These are phyloP conservation scores for Zeuzera pyrina DNA, from an alignment of 2,888 invertebrate species.

Conservation along the genomic window DNA sequence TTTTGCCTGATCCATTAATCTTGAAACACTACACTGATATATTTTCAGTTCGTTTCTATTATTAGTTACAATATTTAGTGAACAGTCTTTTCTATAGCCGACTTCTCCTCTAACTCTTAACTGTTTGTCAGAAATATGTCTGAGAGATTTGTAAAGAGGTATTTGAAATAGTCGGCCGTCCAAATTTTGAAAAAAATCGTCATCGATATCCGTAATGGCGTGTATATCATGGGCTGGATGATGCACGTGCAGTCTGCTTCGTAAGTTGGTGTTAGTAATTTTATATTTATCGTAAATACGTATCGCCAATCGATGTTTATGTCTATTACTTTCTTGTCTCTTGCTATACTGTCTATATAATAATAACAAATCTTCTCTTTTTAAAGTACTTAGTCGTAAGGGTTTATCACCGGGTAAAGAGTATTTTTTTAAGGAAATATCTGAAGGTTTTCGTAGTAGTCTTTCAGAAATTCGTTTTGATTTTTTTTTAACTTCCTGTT, in stretches of 20 bases:
- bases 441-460: conserved; percentile 17
- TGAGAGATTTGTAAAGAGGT: conserved; percentile 37
- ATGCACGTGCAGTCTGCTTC: conserved; percentile 27
- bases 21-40: conserved; percentile 56
- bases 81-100: conserved; percentile 57
- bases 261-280: conserved; percentile 29
- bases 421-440: conserved; percentile 21
- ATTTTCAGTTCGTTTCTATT: conserved; percentile 63
- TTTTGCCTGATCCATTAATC: conserved; percentile 65
- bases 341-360: conserved; percentile 37
- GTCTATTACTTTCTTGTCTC: conserved; percentile 26
- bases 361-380: conserved; percentile 32
- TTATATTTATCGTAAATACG: conserved; percentile 36
- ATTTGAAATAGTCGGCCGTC: conserved; percentile 27
- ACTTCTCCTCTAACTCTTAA: conserved; percentile 36
- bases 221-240: conserved; percentile 27
- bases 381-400: conserved; percentile 23
- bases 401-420: conserved; percentile 24
- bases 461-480: too few species aligned
- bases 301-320: conserved; percentile 26
- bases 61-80: conserved; percentile 69
- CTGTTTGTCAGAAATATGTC: conserved; percentile 26
- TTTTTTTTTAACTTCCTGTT: too few species aligned
- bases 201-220: conserved; percentile 36
- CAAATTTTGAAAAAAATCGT: conserved; percentile 33